These are phyloP conservation scores for Microcaecilia unicolor DNA, from an alignment of 2,797 vertebrate genomes.

Conservation along the genomic window DNA sequence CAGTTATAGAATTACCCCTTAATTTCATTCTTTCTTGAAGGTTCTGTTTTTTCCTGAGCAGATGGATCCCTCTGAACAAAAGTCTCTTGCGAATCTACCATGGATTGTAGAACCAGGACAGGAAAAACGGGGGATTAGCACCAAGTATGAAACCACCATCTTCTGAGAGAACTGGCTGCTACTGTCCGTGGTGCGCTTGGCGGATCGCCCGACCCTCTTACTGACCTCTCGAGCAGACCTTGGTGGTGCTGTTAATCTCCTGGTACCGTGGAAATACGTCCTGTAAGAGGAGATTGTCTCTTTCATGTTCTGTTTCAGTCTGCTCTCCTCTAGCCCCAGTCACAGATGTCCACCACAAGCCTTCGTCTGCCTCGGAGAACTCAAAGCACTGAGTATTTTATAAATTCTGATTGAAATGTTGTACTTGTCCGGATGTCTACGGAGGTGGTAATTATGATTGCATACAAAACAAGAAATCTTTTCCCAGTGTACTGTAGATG, in stretches of 20 bases:
- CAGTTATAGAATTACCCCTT: too few species aligned
- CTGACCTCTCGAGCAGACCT: constrained; percentile 64
- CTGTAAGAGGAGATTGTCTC: constrained; percentile 41
- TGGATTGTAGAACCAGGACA: constrained; percentile 99
- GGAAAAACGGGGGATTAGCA: constrained; percentile 98
- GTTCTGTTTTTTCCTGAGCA: constrained; percentile 60
- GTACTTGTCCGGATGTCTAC: too few species aligned
- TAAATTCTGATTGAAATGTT: too few species aligned
- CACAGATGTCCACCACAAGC: constrained; percentile 68
- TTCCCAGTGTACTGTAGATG: too few species aligned
- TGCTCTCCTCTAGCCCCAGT: constrained; percentile 58
- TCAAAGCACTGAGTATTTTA: constrained; percentile 22
- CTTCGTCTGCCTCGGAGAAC: constrained; percentile 38
- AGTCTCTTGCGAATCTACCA: constrained; percentile 93
- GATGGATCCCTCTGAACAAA: constrained; percentile 98
- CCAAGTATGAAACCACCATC: constrained; percentile 99
- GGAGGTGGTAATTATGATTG: too few species aligned
- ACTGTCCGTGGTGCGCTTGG: constrained; percentile 92
- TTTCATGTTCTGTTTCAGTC: constrained; percentile 63
- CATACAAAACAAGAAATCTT: too few species aligned
- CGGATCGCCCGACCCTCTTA: constrained; percentile 74
- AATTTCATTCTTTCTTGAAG: too few species aligned
- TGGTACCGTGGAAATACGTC: constrained; percentile 68
- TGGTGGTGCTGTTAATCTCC: constrained; percentile 74
- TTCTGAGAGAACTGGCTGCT: constrained; percentile 91